phyloP scores from a whole-genome alignment of 2,113 vertebrate genomes.

The Buteo buteo region DNA sequence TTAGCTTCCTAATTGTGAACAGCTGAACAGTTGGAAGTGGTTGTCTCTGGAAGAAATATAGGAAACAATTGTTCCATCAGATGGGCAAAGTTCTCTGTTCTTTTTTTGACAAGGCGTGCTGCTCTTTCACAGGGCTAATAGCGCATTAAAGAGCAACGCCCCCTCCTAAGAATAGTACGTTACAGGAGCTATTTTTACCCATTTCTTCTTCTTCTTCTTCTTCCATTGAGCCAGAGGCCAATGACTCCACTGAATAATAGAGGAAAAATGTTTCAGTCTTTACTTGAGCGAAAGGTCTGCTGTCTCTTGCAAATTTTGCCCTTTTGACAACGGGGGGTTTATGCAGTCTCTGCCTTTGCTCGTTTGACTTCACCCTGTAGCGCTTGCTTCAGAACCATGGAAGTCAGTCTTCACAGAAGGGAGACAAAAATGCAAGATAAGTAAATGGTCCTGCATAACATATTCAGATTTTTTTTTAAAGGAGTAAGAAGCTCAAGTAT shows the following conservation, averaged over 20 bases:
- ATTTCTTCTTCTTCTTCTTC: background rate
- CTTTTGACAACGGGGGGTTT: background rate
- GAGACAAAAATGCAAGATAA: background rate
- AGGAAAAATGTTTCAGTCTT: background rate
- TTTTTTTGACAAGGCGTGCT: background rate
- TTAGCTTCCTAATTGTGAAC: conserved; percentile 2
- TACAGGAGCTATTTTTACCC: background rate
- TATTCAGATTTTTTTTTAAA: background rate
- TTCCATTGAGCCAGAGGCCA: background rate
- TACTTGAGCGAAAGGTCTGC: background rate
- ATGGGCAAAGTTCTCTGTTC: background rate
- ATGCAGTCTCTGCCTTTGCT: background rate
- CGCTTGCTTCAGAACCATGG: background rate
- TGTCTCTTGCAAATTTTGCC: background rate
- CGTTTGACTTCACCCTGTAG: background rate
- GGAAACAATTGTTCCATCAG: background rate
- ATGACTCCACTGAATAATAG: background rate
- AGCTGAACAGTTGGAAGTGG: background rate
- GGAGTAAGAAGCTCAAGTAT: background rate
- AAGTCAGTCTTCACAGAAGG: background rate
- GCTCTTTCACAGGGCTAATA: background rate
- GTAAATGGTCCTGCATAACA: background rate
- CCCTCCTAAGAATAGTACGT: background rate
- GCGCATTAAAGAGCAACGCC: background rate
- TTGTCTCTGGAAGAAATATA: background rate